phyloP scores from a whole-genome alignment of 1,140 invertebrate genomes.

The Ceratina japonica region DNA sequence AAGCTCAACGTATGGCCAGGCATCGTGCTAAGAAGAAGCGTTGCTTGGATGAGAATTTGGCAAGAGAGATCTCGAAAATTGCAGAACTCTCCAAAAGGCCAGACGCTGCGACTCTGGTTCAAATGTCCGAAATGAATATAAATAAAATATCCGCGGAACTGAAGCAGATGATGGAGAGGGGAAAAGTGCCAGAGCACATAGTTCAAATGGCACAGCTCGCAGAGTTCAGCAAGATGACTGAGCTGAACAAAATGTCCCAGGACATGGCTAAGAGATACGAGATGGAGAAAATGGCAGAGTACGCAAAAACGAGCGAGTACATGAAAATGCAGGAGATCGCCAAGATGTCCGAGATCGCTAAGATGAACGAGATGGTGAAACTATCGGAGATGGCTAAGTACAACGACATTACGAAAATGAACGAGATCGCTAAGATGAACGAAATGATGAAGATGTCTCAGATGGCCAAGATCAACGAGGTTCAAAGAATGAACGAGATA shows the following conservation, averaged over 20 bases:
- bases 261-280: slow-evolving; percentile 78
- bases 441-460: slow-evolving; percentile 78
- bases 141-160: slow-evolving; percentile 78
- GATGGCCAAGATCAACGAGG: slow-evolving; percentile 73
- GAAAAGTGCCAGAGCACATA: slow-evolving; percentile 78
- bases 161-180: slow-evolving; percentile 79
- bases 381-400: slow-evolving; percentile 77
- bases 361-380: slow-evolving; percentile 78
- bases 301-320: slow-evolving; percentile 75
- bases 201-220: slow-evolving; percentile 79
- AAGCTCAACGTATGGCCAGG: slow-evolving; percentile 77
- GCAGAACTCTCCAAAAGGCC: slow-evolving; percentile 78
- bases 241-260: slow-evolving; percentile 76
- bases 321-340: slow-evolving; percentile 77
- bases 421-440: slow-evolving; percentile 72
- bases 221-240: slow-evolving; percentile 77
- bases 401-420: slow-evolving; percentile 76
- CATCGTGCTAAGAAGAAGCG: slow-evolving; percentile 78
- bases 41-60: slow-evolving; percentile 76
- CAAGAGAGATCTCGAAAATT: slow-evolving; percentile 77
- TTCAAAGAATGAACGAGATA: slow-evolving; percentile 77
- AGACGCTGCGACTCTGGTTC: slow-evolving; percentile 73
- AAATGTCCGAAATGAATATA: slow-evolving; percentile 79
- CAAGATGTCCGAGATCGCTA: slow-evolving; percentile 74
- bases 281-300: slow-evolving; percentile 78